Conservation (phyloP, 2,113 vertebrate genomes). For the Antechinus stuartii region DNA sequence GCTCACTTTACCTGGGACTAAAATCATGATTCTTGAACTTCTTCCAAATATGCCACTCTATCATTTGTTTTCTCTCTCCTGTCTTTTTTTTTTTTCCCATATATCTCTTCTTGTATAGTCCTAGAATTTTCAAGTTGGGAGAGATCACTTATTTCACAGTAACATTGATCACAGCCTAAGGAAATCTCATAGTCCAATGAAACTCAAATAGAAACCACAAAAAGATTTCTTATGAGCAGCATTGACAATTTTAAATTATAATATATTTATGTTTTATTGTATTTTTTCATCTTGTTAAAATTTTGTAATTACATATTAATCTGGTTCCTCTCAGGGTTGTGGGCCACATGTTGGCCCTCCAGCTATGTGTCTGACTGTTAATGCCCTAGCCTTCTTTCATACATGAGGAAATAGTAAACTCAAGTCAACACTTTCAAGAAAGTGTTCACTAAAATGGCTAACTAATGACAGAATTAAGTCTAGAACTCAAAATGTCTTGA, state of each 20-base stretch:
- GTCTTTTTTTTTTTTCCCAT: neutral
- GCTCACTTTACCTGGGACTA: neutral
- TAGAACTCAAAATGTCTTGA: neutral
- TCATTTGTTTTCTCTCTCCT: neutral
- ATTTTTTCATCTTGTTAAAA: neutral
- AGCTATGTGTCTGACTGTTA: neutral
- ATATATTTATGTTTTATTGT: neutral
- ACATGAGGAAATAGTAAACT: neutral
- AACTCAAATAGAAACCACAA: neutral
- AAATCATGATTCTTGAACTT: neutral
- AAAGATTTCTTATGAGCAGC: neutral
- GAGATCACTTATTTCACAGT: neutral
- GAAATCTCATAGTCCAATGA: neutral
- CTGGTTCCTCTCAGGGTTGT: neutral
- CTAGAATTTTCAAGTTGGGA: neutral
- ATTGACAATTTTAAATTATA: neutral
- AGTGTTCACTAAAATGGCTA: neutral
- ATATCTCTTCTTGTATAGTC: neutral
- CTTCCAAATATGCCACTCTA: neutral
- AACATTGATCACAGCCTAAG: neutral
- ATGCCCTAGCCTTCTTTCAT: neutral
- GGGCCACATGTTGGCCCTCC: constrained; percentile 1
- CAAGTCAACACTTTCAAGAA: neutral
- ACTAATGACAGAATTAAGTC: neutral
- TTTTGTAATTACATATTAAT: neutral